phyloP scores from a whole-genome alignment of 2,113 vertebrate genomes.

The Cynocephalus volans region DNA sequence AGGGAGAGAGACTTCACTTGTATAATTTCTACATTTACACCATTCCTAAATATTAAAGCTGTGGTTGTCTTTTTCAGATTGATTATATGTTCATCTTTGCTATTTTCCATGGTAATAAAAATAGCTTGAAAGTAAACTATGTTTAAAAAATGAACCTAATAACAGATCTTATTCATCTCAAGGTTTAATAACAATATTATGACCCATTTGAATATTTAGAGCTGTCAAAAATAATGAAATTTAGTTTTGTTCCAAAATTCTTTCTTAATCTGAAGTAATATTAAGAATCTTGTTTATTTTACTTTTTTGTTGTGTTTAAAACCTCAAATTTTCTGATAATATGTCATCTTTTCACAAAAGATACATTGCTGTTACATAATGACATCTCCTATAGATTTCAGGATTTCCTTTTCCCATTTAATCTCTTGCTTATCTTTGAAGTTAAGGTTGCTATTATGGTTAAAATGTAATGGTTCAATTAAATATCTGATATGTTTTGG shows the following conservation, averaged over 20 bases:
- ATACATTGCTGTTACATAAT: not conserved
- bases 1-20: not conserved
- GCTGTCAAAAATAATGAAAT: not conserved
- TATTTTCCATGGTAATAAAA: not conserved
- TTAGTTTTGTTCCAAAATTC: not conserved
- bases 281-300: not conserved
- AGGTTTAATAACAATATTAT: constrained; percentile 32
- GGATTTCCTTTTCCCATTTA: constrained; percentile 1
- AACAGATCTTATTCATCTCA: constrained; percentile 1
- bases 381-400: not conserved
- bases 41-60: not conserved
- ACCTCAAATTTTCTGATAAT: not conserved
- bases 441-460: not conserved
- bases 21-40: not conserved
- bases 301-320: not conserved
- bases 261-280: constrained; percentile 8
- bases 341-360: constrained; percentile 6
- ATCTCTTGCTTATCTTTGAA: constrained; percentile 31
- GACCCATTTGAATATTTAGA: constrained; percentile 13
- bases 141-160: not conserved
- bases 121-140: not conserved
- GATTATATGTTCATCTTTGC: not conserved
- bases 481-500: constrained; percentile 4
- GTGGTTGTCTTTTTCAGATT: not conserved
- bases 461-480: constrained; percentile 45